Base-by-base conservation (phyloP, 2,797 vertebrate genomes). In the Fringilla coelebs region DNA sequence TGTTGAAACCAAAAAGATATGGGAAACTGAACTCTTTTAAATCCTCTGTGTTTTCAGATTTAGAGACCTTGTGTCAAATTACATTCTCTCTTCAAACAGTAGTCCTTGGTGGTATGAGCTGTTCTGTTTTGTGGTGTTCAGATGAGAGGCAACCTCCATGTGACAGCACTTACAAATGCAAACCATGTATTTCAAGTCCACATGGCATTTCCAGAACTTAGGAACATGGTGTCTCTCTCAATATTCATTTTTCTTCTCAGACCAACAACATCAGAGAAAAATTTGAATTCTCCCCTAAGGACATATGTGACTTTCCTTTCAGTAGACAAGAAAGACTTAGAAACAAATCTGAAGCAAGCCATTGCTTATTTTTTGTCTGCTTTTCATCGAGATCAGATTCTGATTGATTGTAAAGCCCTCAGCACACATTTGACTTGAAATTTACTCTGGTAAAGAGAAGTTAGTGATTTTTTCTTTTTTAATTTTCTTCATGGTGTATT, bases 231-330 rank as follows among this genome's bases (percentile, higher is more conserved):
- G 36, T 79, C 68, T 94, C 66, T 79, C 68, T 94, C 66, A 51
- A 52, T 90, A 92, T 90, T 86, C 3, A 9, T 92, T 92, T 96
- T 96, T 67, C 49, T 91, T 74, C 71, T 84, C 48, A 96, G 66
- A 32, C 41, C 34, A 79, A 73, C 34, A 79, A 76, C 77, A 93
- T 92, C 88, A 94, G 72, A 95, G 84, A 67, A 95, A 92, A 88
- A 91, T 70, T 81, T 88, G 36, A 93, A 92, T 93, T 93, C 54
- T 85, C 55, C 90, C 91, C 85, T 82, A 84, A 94, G 90, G 90
- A 83, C 34, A 75, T 68, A 18, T 88, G 68, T 94, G 95, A 96
- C 79, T 94, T 97, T 92, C 61, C 52, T 48, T 93, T 95, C 55
- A 81, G 68, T 19, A 76, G 43, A 84, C 91, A 89, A 90, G 28